Evolutionary conservation across 1,140 invertebrate species (phyloP), one percentile per base, ranked within the genome.

Genomic region (Zeugodacus cucurbitae): DNA sequence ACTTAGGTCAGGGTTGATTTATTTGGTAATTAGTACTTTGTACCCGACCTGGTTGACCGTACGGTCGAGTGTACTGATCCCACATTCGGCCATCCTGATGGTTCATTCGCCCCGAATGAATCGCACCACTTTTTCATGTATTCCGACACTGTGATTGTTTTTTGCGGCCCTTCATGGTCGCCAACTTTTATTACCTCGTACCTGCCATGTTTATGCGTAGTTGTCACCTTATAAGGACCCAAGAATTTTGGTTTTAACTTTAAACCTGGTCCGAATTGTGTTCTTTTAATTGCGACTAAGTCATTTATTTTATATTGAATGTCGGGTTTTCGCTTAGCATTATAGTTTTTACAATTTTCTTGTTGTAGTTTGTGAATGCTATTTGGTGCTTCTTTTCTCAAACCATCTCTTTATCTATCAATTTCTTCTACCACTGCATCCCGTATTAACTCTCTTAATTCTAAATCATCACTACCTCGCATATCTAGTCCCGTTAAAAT

Each of bases 101-200:
- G 6, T 64, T 59, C 88, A 88, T 88, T 88, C 88, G 59, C 58
- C 59, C 88, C 88, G 78, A 88, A 88, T 88, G 82, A 32, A 20
- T 82, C n/a, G 57, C n/a, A 44, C 91, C 91, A 93, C 26, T 87
- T 89, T 70, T 92, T 91, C 91, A 93, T 91, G 48, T 89, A 90
- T 41, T 93, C 91, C 6, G 91, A 91, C 22, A 89, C 90, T 2
- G 91, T 91, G 1, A 88, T 89, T 26, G 90, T 91, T 17, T 17
- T 82, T 41, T 59, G 85, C 0, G 92, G 90, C 5, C 91, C 91
- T 58, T 92, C 91, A 34, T 87, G 70, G 26, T 89, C 67, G 0
- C 90, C 90, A 57, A 89, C 86, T 87, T 90, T 90, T 37, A 62
- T 11, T 7, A 93, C 2, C 26, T 64, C 62, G n/a, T n/a, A n/a